Conservation (phyloP, 2,113 vertebrate genomes). For the Trichechus manatus region DNA sequence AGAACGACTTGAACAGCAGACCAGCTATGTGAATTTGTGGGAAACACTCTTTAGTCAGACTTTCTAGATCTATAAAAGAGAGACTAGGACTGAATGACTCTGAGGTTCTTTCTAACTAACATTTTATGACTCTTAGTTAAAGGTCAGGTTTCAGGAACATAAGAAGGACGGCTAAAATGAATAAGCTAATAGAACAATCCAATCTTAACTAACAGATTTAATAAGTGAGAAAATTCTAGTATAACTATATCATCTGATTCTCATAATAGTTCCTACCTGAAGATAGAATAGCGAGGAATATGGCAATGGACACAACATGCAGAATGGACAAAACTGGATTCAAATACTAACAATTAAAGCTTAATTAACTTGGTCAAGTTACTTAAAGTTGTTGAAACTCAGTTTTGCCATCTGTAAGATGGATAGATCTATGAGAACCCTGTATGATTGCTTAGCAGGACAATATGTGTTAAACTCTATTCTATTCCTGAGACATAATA, state of each 20-base stretch:
- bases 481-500: neutral
- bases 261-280: neutral
- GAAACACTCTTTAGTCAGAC: neutral
- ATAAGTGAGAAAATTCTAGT: neutral
- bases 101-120: neutral
- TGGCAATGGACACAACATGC: neutral
- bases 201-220: neutral
- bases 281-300: neutral
- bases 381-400: neutral
- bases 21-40: neutral
- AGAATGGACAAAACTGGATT: neutral
- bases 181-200: neutral
- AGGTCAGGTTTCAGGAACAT: neutral
- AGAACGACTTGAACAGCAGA: neutral
- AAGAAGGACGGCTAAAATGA: neutral
- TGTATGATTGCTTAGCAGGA: neutral
- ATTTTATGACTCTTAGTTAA: neutral
- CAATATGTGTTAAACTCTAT: accelerated
- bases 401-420: neutral
- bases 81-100: neutral
- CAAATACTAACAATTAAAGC: neutral
- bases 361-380: neutral
- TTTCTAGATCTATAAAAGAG: neutral
- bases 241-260: neutral
- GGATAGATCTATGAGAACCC: neutral